Conservation (phyloP, 2,113 vertebrate species). For the Symphodus melops region DNA sequence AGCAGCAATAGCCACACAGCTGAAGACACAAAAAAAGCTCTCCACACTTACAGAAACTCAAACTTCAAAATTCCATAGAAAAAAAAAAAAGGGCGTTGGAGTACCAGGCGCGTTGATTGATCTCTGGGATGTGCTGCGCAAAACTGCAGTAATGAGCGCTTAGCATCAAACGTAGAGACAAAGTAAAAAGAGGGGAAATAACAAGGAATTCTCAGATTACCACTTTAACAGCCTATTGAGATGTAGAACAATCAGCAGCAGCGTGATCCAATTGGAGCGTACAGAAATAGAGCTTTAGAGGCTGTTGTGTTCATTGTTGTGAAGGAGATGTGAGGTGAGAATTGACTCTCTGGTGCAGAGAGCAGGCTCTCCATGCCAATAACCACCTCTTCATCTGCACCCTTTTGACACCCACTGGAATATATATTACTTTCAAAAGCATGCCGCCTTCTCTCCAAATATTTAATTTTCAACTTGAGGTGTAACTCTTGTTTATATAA, state of each 20-base stretch:
- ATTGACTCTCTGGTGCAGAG: conserved; percentile 56
- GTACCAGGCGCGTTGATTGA: conserved; percentile 22
- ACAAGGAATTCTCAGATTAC: conserved; percentile 42
- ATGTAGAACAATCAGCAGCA: conserved; percentile 39
- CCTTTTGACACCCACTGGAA: conserved; percentile 63
- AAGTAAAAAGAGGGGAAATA: conserved; percentile 37
- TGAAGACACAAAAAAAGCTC: conserved; percentile 20
- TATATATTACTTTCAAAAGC: conserved; percentile 54
- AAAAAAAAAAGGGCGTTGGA: neutral
- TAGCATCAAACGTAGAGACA: conserved; percentile 52
- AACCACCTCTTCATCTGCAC: conserved; percentile 60
- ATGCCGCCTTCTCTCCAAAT: conserved; percentile 57
- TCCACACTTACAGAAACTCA: conserved; percentile 34
- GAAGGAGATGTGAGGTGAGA: conserved; percentile 62
- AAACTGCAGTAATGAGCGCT: conserved; percentile 59
- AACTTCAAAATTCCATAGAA: conserved; percentile 35
- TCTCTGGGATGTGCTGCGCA: conserved; percentile 34
- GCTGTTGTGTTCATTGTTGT: conserved; percentile 59
- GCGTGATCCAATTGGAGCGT: conserved; percentile 20
- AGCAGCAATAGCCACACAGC: conserved; percentile 21
- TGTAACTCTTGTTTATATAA: conserved; percentile 70
- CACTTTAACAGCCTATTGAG: conserved; percentile 49
- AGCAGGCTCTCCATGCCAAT: conserved; percentile 61
- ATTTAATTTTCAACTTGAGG: conserved; percentile 73
- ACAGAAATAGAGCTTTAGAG: conserved; percentile 67